A percentile compares a stretch with the other conserved stretches of the same genome.
These are phyloP conservation scores for Zaprionus bogoriensis DNA, from an alignment of 2,888 invertebrate genomes.

Conservation along the genomic window DNA sequence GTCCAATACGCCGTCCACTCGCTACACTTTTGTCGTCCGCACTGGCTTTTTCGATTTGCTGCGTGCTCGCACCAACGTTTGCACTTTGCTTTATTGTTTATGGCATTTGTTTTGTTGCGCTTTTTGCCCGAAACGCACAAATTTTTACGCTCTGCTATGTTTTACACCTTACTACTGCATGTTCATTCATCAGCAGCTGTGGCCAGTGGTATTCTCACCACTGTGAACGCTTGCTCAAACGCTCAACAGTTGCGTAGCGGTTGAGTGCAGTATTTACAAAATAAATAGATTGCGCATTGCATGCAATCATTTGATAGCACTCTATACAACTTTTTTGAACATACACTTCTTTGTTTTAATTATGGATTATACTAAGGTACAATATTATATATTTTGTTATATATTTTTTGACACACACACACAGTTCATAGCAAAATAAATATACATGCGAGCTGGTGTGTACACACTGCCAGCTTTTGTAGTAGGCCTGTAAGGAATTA, in stretches of 20 bases:
- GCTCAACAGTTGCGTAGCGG: constrained; percentile 38
- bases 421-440: not conserved
- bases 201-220: constrained; percentile 34
- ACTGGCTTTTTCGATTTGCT: not conserved
- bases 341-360: not conserved
- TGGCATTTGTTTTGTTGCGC: constrained; percentile 34
- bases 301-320: too few relatives aligned
- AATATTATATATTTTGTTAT: not conserved
- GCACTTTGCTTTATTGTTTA: constrained; percentile 7
- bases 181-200: constrained; percentile 73
- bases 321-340: too few relatives aligned
- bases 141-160: constrained; percentile 58
- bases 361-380: too few relatives aligned
- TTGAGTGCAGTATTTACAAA: not conserved
- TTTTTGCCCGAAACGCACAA: constrained; percentile 35
- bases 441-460: constrained; percentile 1
- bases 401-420: not conserved
- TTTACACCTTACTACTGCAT: constrained; percentile 68
- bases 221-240: constrained; percentile 12
- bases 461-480: constrained; percentile 5
- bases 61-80: not conserved
- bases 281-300: too few relatives aligned
- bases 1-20: constrained; percentile 16
- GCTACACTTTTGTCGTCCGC: not conserved
- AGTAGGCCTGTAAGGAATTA: not conserved